Evolutionary conservation across 2,113 vertebrate species (phyloP).

Genomic region (Aegypius monachus): DNA sequence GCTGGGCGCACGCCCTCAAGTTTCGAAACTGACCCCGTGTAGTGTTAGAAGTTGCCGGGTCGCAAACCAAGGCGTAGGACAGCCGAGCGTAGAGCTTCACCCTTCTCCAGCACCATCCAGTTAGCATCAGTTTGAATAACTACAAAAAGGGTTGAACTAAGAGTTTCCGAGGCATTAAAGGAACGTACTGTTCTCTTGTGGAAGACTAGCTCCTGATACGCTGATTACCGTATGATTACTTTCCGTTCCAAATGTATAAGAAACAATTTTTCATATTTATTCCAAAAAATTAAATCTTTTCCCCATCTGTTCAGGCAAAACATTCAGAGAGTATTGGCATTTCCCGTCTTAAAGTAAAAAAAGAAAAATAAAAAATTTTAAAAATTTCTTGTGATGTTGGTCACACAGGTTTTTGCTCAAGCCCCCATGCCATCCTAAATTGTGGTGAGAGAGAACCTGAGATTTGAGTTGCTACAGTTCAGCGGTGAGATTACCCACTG

Average conservation of each 20-base stretch:
- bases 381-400: no score
- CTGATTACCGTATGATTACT: neutral
- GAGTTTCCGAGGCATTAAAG: neutral
- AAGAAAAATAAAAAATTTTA: neutral
- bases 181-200: neutral
- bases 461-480: neutral
- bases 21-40: neutral
- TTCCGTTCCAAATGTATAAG: neutral
- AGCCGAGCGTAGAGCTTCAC: neutral
- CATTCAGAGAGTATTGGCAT: neutral
- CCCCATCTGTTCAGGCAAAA: neutral
- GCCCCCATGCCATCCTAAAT: fast-evolving
- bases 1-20: neutral
- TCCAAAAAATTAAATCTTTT: fast-evolving
- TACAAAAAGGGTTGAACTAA: neutral
- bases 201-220: fast-evolving
- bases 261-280: neutral
- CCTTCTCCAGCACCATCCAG: no score
- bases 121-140: neutral
- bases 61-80: neutral
- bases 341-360: neutral
- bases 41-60: neutral
- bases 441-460: neutral
- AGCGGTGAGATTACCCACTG: neutral
- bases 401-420: fast-evolving